Evolutionary conservation across 2,888 invertebrate species (phyloP), one percentile per base, ranked within the genome.

Genomic region (Brachynemurus nebulosus): DNA sequence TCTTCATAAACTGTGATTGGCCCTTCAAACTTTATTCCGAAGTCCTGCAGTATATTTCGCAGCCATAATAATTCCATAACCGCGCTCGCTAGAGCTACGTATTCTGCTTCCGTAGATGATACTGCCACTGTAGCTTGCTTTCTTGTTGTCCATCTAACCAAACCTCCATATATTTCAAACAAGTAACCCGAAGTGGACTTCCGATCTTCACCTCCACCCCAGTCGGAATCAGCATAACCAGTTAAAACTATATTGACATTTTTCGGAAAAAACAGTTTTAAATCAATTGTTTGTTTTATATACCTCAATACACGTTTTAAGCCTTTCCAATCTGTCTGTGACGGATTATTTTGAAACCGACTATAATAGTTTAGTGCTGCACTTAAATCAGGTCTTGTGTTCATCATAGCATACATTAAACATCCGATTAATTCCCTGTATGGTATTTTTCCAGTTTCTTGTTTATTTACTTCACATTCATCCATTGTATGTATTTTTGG

Each of bases 211-310:
- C 18, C 38, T 6, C 11, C 11, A 9, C 17, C 38, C 17, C 19
- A 19, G 14, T 37, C 38, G n/a, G 54, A 53, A 51, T 55, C 54
- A 12, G 48, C 50, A 50, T 40, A 53, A 11, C 34, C 5, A 7
- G n/a, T 6, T 34, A 34, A 7, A n/a, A 11, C n/a, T 5, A 7
- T 34, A n/a, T 34, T 7, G 5, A 6, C n/a, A 34, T 34, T n/a
- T 12, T 14, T 34, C 7, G 23, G 9, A 23, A 23, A 23, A 7
- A 7, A 6, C 9, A 23, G 6, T 23, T 23, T 6, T 7, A 23
- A 23, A 7, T 23, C 9, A 9, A 9, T 7, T 9, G 23, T 23
- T 7, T 9, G 6, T 23, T 23, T 23, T 9, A 23, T 7, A 23
- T 7, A 23, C 9, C 23, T 23, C 9, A 23, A 23, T 23, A 23